Evolutionary conservation across 2,113 vertebrate species (phyloP).

Genomic region (Eidolon helvum): DNA sequence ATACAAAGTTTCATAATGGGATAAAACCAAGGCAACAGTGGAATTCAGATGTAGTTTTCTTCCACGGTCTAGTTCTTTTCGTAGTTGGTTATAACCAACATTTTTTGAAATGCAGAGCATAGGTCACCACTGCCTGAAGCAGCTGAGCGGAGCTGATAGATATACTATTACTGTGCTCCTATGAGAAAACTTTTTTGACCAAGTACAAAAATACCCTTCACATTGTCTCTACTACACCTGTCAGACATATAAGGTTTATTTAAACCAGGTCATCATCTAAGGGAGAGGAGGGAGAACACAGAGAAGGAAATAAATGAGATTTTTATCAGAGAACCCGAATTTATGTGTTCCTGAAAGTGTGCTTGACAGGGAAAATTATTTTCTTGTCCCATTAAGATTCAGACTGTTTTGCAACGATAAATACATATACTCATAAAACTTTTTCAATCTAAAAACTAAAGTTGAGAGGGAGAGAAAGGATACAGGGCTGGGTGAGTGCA

Average conservation of each 20-base stretch:
- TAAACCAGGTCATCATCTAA: conserved; percentile 39
- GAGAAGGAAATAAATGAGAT: neutral
- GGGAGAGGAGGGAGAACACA: neutral
- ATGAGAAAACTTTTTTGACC: conserved; percentile 34
- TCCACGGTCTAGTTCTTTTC: neutral
- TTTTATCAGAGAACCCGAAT: conserved; percentile 17
- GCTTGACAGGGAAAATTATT: neutral
- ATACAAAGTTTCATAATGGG: neutral
- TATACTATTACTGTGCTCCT: neutral
- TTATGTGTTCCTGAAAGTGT: neutral
- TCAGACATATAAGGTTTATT: conserved; percentile 51
- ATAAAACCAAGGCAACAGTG: neutral
- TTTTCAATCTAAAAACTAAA: neutral
- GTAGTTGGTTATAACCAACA: neutral
- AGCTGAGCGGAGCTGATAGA: conserved; percentile 37
- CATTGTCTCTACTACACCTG: neutral
- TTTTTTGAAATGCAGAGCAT: neutral
- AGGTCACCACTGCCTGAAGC: conserved; percentile 18
- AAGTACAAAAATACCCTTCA: conserved; percentile 58
- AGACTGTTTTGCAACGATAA: neutral
- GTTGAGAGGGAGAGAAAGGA: neutral
- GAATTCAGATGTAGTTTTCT: neutral
- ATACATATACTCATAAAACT: neutral
- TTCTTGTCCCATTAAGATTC: neutral
- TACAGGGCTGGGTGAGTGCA: neutral